Base-by-base conservation (phyloP, 2,113 vertebrate species). In the Elgaria multicarinata region DNA sequence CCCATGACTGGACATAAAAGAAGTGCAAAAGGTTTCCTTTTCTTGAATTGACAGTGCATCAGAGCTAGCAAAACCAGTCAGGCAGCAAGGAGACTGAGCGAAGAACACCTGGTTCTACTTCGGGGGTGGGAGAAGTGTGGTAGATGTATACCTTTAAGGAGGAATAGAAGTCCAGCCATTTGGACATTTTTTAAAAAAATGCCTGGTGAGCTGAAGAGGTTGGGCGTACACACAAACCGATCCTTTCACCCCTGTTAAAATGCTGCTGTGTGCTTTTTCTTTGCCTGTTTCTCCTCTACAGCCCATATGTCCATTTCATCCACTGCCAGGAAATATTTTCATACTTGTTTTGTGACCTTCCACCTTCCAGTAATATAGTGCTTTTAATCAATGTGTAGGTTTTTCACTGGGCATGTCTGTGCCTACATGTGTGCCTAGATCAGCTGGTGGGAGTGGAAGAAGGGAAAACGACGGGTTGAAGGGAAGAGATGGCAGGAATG, bases 181-280 rank as follows among this genome's bases (percentile, higher is more conserved):
- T 82, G 78, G 6, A 64, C 90, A 82, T 50, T 46, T n/a, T n/a
- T n/a, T n/a, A n/a, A n/a, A n/a, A 86, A 88, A 76, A 71, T 92
- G 86, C 77, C 50, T 79, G 71, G 18, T 89, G 53, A 62, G 44
- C 67, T 83, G 14, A 81, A 46, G 10, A 39, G 86, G 80, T 67
- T 89, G 87, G 2, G 79, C 46, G 4, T 53, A 50, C 5, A 69
- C 62, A 75, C 67, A 10, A 13, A 39, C 28, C 7, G 7, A 28
- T 90, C 58, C 66, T 92, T 39, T 67, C 87, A 76, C 31, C 88
- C 82, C 31, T 33, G 36, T 58, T 81, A 42, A 24, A 2, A 6
- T 79, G 42, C 71, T 36, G 22, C 87, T 90, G 74, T 83, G 39
- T 39, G 93, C 82, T 71, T n/a, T 89, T 79, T 71, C 2, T 33